phyloP scores from a whole-genome alignment of 1,140 invertebrate genomes.

The Papilio polytes region DNA sequence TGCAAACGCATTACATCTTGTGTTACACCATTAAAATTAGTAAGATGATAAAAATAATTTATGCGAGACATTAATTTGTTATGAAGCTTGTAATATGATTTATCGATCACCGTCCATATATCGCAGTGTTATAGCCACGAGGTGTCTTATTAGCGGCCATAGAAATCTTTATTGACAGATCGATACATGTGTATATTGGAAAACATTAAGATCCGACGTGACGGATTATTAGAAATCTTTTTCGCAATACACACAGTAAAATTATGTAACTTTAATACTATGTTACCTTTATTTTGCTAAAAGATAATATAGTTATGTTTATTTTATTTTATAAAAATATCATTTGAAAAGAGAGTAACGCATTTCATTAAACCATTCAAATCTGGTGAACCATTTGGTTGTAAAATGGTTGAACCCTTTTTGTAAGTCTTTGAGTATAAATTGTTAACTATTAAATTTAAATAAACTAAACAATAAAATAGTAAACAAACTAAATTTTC shows the following conservation, averaged over 20 bases:
- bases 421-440: background rate
- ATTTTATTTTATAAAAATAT: background rate
- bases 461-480: too few species aligned
- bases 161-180: slow-evolving; percentile 54
- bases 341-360: too few species aligned
- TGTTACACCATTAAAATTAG: background rate
- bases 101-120: slow-evolving; percentile 47
- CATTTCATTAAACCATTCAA: too few species aligned
- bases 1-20: background rate
- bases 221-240: slow-evolving; percentile 58
- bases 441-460: too few species aligned
- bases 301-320: background rate
- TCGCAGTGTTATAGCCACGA: slow-evolving; percentile 42
- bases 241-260: slow-evolving; percentile 46
- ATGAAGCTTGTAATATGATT: slow-evolving; percentile 43
- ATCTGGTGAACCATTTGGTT: background rate
- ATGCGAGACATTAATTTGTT: slow-evolving; percentile 7
- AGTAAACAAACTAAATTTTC: too few species aligned
- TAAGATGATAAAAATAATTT: background rate
- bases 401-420: background rate
- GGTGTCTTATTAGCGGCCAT: slow-evolving; percentile 50
- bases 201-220: slow-evolving; percentile 45
- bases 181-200: slow-evolving; percentile 46
- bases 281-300: background rate
- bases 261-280: background rate